These are phyloP conservation scores for Eulithis prunata DNA, from an alignment of 2,888 invertebrate species.

Conservation along the genomic window DNA sequence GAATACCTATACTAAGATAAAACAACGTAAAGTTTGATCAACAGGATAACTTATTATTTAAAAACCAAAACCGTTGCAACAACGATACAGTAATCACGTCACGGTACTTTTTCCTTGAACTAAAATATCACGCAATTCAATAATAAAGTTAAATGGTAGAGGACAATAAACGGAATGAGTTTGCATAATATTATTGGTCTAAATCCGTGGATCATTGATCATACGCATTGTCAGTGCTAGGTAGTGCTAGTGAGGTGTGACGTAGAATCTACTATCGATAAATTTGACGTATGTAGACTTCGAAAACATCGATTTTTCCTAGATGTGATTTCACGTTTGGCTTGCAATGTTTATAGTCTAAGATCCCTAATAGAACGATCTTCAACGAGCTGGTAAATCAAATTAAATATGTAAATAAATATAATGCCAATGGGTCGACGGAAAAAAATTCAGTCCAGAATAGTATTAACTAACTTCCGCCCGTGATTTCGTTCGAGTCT, in stretches of 20 bases:
- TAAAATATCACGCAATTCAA: slow-evolving; percentile 47
- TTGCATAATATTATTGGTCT: slow-evolving; percentile 83
- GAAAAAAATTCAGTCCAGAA: too few species aligned
- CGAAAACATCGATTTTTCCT: too few species aligned
- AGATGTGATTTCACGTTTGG: too few species aligned
- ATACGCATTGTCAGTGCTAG: slow-evolving; percentile 76
- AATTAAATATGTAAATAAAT: too few species aligned
- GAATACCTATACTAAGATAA: too few species aligned
- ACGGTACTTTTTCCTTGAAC: slow-evolving; percentile 39
- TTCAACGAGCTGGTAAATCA: too few species aligned
- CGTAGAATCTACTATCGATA: slow-evolving; percentile 18
- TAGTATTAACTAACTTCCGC: too few species aligned
- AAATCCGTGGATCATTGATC: slow-evolving; percentile 81
- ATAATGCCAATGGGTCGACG: too few species aligned
- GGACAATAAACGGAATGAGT: slow-evolving; percentile 74
- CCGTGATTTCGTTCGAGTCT: too few species aligned
- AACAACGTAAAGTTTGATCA: not conserved
- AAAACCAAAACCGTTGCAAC: slow-evolving; percentile 47
- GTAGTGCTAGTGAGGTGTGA: slow-evolving; percentile 57
- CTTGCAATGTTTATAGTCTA: too few species aligned
- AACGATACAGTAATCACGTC: slow-evolving; percentile 48
- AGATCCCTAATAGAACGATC: too few species aligned
- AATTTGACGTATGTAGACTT: not conserved
- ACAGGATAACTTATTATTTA: not conserved
- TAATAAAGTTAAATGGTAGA: slow-evolving; percentile 63